These are phyloP conservation scores for Andrena fulva DNA, from an alignment of 2,888 invertebrate genomes.

Conservation along the genomic window DNA sequence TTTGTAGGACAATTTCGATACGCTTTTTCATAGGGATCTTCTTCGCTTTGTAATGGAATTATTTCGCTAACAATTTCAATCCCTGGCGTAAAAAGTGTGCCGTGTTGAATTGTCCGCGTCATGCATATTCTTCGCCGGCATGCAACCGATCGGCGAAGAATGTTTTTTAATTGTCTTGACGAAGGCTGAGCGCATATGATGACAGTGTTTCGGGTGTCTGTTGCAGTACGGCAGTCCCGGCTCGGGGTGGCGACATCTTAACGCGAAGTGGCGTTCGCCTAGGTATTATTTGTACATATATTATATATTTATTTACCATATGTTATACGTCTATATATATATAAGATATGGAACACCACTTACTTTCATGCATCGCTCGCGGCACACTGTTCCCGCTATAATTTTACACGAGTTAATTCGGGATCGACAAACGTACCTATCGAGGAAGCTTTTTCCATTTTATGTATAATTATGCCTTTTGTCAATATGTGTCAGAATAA, in stretches of 20 bases:
- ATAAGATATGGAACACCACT: slow-evolving; percentile 43
- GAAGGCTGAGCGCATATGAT: slow-evolving; percentile 74
- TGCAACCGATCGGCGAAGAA: slow-evolving; percentile 60
- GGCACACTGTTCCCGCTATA: slow-evolving; percentile 37
- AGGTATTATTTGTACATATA: slow-evolving; percentile 81
- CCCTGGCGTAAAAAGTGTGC: slow-evolving; percentile 21
- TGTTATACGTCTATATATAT: slow-evolving; percentile 44
- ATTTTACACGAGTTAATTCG: slow-evolving; percentile 45
- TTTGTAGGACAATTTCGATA: neutral
- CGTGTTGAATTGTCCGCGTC: slow-evolving; percentile 10
- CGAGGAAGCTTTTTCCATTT: slow-evolving; percentile 51
- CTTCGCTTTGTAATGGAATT: neutral
- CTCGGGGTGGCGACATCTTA: slow-evolving; percentile 94
- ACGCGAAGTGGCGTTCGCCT: slow-evolving; percentile 86
- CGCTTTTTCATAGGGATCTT: neutral
- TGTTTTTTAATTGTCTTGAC: slow-evolving; percentile 21
- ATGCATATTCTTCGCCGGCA: slow-evolving; percentile 61
- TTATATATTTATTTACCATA: slow-evolving; percentile 67
- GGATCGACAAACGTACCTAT: slow-evolving; percentile 48
- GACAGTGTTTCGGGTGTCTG: slow-evolving; percentile 85
- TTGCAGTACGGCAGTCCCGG: slow-evolving; percentile 96
- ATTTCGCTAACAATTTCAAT: slow-evolving; percentile 24
- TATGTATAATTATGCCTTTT: slow-evolving; percentile 58
- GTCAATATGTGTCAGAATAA: slow-evolving; percentile 63
- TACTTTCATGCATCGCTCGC: slow-evolving; percentile 54